Conservation (phyloP, 2,797 vertebrate genomes). For the Stomatorhinus walkeri region DNA sequence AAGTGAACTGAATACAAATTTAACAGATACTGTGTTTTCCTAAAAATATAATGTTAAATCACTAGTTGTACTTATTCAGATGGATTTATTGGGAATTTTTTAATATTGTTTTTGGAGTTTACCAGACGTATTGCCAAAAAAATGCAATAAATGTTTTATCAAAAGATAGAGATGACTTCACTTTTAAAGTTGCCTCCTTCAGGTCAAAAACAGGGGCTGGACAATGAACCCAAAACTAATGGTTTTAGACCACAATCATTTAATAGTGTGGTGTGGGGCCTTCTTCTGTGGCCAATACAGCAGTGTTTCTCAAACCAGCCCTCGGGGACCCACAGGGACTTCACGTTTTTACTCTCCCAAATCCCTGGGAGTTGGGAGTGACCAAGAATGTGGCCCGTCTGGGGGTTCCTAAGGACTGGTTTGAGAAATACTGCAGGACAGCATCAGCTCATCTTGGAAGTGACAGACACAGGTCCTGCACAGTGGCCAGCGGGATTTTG, state of each 20-base stretch:
- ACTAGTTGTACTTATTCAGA: background rate
- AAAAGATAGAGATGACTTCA: background rate
- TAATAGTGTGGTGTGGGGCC: background rate
- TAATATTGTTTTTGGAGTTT: background rate
- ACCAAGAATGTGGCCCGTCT: too few relatives aligned
- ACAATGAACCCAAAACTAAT: background rate
- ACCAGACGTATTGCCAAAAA: background rate
- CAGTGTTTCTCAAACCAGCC: background rate
- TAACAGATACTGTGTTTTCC: background rate
- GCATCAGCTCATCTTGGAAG: background rate
- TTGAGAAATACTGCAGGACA: background rate
- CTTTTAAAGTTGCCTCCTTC: background rate
- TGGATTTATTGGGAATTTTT: background rate
- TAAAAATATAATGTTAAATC: background rate
- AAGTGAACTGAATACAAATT: background rate
- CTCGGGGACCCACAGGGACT: too few relatives aligned
- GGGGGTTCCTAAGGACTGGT: background rate
- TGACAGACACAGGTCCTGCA: background rate
- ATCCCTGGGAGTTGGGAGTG: too few relatives aligned
- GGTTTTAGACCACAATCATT: background rate
- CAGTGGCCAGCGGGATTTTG: too few relatives aligned
- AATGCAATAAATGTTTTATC: background rate
- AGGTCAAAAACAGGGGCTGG: background rate
- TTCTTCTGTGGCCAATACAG: background rate
- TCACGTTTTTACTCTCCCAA: too few relatives aligned